phyloP scores from a whole-genome alignment of 2,888 invertebrate genomes.

The Unio pictorum region DNA sequence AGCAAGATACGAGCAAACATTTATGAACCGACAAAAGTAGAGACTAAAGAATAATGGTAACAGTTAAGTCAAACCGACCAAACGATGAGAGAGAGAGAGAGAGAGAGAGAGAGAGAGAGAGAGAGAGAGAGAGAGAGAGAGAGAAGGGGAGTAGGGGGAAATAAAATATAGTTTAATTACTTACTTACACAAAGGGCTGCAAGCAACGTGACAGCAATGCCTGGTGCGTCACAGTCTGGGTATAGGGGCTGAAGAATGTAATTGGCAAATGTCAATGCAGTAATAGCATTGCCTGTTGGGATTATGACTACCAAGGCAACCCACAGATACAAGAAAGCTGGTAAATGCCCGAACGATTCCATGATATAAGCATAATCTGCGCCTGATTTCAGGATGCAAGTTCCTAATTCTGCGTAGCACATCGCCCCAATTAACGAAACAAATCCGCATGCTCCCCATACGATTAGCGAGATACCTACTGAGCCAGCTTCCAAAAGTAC shows the following conservation, averaged over 20 bases:
- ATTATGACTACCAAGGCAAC: constrained; percentile 91
- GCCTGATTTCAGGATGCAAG: constrained; percentile 95
- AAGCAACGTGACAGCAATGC: constrained; percentile 77
- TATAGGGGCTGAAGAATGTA: constrained; percentile 92
- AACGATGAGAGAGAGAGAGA: too few relatives aligned
- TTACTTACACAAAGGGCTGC: constrained; percentile 70
- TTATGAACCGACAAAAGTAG: too few relatives aligned
- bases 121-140: too few relatives aligned
- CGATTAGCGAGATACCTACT: constrained; percentile 88
- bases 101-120: too few relatives aligned
- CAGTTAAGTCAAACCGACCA: too few relatives aligned
- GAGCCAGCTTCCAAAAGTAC: constrained; percentile 89
- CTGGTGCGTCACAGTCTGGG: constrained; percentile 91
- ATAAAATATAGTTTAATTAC: constrained; percentile 7
- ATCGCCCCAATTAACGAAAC: constrained; percentile 93
- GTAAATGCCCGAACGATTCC: constrained; percentile 88
- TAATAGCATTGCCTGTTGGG: constrained; percentile 94
- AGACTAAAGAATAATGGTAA: too few relatives aligned
- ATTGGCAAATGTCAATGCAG: constrained; percentile 92
- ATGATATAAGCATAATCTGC: constrained; percentile 97
- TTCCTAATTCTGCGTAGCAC: constrained; percentile 98
- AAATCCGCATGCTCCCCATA: constrained; percentile 91
- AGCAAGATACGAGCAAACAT: too few relatives aligned
- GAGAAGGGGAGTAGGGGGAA: too few relatives aligned
- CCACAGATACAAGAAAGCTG: constrained; percentile 95